These are phyloP conservation scores for Formica aserva DNA, from an alignment of 2,888 invertebrate species.

Conservation along the genomic window DNA sequence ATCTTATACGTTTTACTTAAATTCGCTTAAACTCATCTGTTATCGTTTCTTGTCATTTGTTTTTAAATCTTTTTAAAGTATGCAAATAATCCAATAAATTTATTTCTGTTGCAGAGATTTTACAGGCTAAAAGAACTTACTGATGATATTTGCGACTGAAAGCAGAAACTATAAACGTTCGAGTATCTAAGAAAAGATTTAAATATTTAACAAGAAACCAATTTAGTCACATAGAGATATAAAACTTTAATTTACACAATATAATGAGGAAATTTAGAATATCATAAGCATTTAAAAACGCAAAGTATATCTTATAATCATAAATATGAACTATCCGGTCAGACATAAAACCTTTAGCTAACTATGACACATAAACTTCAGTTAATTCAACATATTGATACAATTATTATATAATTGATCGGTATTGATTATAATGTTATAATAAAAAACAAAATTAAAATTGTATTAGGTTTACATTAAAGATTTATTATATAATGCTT, in stretches of 20 bases:
- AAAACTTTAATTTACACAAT: not conserved
- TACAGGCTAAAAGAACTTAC: not conserved
- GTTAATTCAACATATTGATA: not conserved
- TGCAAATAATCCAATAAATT: not conserved
- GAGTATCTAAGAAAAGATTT: not conserved
- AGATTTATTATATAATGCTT: not conserved
- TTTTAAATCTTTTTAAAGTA: not conserved
- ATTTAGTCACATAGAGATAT: not conserved
- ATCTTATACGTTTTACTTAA: not conserved
- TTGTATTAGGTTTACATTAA: not conserved
- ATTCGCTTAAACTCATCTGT: constrained; percentile 9
- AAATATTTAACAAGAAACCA: not conserved
- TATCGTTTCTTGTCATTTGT: not conserved
- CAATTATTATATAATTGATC: not conserved
- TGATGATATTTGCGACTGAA: not conserved
- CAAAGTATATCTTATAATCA: not conserved
- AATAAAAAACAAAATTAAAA: not conserved
- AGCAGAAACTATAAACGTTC: not conserved
- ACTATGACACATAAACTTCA: not conserved
- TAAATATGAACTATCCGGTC: not conserved
- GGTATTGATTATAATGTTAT: not conserved
- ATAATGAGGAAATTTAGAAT: not conserved
- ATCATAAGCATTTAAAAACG: not conserved
- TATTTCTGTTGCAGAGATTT: not conserved
- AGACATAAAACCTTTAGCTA: not conserved